These are phyloP conservation scores for Hippocampus zosterae DNA, from an alignment of 2,113 vertebrate genomes.

Conservation along the genomic window DNA sequence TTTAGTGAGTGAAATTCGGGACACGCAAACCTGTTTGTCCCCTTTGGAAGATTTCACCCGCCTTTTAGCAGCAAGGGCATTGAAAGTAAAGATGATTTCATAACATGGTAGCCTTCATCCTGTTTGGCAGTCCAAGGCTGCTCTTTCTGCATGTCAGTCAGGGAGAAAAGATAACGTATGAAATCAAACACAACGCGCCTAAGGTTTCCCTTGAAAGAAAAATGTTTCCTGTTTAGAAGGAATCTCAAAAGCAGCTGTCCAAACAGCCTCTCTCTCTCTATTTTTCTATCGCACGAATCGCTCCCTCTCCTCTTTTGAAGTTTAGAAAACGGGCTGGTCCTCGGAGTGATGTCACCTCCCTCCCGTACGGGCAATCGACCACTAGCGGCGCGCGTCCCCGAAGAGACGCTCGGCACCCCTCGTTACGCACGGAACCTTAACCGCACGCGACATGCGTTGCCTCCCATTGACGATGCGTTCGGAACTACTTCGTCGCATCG, in stretches of 20 bases:
- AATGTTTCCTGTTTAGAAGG: slow-evolving; percentile 26
- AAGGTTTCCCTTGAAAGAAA: neutral
- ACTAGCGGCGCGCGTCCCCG: slow-evolving; percentile 31
- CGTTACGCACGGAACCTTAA: slow-evolving; percentile 36
- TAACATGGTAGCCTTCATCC: neutral
- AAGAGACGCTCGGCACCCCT: slow-evolving; percentile 23
- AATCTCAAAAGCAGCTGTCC: slow-evolving; percentile 7
- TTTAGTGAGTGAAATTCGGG: slow-evolving; percentile 8
- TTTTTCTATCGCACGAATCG: neutral
- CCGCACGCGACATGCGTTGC: neutral
- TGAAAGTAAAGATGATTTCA: neutral
- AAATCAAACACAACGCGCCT: slow-evolving; percentile 17
- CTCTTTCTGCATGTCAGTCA: neutral
- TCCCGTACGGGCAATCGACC: slow-evolving; percentile 46
- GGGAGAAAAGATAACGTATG: neutral
- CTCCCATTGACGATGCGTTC: neutral
- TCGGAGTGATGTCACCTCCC: slow-evolving; percentile 63
- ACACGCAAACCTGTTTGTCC: slow-evolving; percentile 20
- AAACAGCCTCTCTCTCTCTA: slow-evolving; percentile 5
- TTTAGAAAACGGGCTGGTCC: slow-evolving; percentile 57
- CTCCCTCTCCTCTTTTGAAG: slow-evolving; percentile 19
- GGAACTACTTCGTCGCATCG: neutral
- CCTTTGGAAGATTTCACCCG: neutral
- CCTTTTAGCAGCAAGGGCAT: neutral
- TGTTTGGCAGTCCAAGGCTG: slow-evolving; percentile 1